phyloP scores from a whole-genome alignment of 1,140 invertebrate genomes.

The Drosophila arawakana region DNA sequence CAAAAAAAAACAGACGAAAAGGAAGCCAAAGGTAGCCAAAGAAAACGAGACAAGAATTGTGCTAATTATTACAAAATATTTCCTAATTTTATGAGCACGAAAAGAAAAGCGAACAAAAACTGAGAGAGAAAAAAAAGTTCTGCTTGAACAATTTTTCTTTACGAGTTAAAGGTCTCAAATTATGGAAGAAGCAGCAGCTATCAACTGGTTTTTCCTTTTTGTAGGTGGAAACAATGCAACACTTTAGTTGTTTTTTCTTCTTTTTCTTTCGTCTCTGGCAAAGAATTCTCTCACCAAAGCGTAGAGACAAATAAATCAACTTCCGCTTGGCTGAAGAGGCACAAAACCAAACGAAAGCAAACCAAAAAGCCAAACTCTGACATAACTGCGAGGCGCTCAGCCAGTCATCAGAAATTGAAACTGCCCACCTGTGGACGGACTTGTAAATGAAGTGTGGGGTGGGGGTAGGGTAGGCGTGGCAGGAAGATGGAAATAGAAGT shows the following conservation, averaged over 20 bases:
- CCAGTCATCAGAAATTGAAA: slow-evolving; percentile 65
- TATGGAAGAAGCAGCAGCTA: slow-evolving; percentile 33
- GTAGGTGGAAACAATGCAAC: slow-evolving; percentile 73
- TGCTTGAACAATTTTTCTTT: slow-evolving; percentile 73
- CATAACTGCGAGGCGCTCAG: slow-evolving; percentile 72
- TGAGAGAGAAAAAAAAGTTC: slow-evolving; percentile 59
- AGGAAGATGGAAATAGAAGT: neutral
- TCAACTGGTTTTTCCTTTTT: slow-evolving; percentile 38
- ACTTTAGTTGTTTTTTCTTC: slow-evolving; percentile 30
- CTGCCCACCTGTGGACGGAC: slow-evolving; percentile 64
- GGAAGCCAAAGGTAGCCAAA: slow-evolving; percentile 7
- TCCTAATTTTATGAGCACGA: slow-evolving; percentile 69
- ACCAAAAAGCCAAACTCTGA: slow-evolving; percentile 53
- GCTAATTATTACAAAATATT: slow-evolving; percentile 78
- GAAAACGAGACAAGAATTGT: slow-evolving; percentile 40
- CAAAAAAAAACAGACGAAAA: slow-evolving; percentile 6
- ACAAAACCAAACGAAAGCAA: slow-evolving; percentile 16
- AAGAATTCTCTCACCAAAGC: slow-evolving; percentile 71
- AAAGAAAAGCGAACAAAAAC: slow-evolving; percentile 8
- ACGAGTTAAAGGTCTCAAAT: slow-evolving; percentile 45
- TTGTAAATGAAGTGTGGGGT: slow-evolving; percentile 3
- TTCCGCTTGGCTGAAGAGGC: slow-evolving; percentile 68
- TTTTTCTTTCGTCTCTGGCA: slow-evolving; percentile 15
- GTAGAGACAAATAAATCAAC: slow-evolving; percentile 71
- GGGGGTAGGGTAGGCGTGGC: neutral